A percentile compares a stretch with the other conserved stretches of the same genome.
These are phyloP conservation scores for Prionace glauca DNA, from an alignment of 2,797 vertebrate species.

Conservation along the genomic window DNA sequence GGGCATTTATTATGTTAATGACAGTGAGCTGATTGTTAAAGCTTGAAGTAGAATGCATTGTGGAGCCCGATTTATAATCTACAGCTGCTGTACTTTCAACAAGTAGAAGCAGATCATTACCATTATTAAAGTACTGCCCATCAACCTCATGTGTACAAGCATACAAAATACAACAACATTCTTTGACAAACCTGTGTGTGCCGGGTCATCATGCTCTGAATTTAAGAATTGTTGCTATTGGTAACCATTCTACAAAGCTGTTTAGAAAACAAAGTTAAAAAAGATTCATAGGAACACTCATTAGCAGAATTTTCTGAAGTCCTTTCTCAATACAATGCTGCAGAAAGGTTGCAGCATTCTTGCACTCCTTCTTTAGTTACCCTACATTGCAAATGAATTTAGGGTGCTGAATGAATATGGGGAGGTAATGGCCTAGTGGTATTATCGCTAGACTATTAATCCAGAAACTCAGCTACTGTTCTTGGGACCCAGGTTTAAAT, in stretches of 20 bases:
- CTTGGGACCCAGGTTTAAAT: no score
- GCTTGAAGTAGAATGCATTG: neutral
- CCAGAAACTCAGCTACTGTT: no score
- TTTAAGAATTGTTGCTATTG: constrained; percentile 7
- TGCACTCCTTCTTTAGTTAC: neutral
- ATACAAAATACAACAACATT: neutral
- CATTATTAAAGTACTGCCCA: neutral
- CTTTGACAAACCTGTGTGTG: neutral
- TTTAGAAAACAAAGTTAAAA: constrained; percentile 10
- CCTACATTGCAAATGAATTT: neutral
- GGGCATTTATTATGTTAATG: neutral
- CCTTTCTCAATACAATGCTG: neutral
- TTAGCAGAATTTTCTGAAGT: neutral
- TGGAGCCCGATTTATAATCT: neutral
- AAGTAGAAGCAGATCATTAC: neutral
- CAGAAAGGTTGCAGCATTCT: neutral
- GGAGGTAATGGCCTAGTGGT: no score
- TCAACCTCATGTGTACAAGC: neutral
- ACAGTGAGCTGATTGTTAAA: neutral
- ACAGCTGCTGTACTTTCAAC: neutral
- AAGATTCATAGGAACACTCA: neutral
- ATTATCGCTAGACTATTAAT: no score
- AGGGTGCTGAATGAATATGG: neutral
- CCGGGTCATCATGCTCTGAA: constrained; percentile 28
- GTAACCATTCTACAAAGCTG: constrained; percentile 2